Evolutionary conservation across 2,797 vertebrate species (phyloP), one percentile per base, ranked within the genome.

Genomic region (Atherinosoma microstoma): DNA sequence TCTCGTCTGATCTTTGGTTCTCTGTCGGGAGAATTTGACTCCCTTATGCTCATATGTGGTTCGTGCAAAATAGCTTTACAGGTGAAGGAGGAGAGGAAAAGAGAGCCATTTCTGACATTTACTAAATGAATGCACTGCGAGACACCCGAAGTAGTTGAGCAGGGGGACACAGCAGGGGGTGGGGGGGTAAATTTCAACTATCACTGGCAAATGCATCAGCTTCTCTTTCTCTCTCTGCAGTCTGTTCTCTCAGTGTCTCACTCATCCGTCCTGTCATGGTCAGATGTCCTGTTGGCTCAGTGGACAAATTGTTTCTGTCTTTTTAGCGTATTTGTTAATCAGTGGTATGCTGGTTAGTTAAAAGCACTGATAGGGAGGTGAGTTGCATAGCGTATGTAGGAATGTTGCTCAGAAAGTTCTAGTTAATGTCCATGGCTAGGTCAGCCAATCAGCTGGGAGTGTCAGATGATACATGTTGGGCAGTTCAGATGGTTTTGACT

Each of bases 101-200:
- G 69, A 71, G 78, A 81, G 58, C 56, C 53, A 36, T 61, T 71
- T 69, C 29, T 75, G 75, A 78, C 84, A 87, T 87, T 89, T 82
- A 77, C 78, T 70, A 84, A 78, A 87, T 89, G 87, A 85, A 81
- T 70, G 82, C 51, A 20, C 77, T 75, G 82, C 30, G 51, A 79
- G 78, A 88, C 73, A 73, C 5, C 18, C 84, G 59, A 56, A 78
- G 77, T 66, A 59, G 78, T 75, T 66, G 71, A 73, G 64, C 78
- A 79, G 76, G 64, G 71, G 58, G 53, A 64, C 82, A 77, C 79
- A 66, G 84, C 54, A 69, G n/a, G n/a, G n/a, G n/a, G n/a, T n/a
- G 86, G 84, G 79, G 85, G 75, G 73, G 87, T 85, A 78, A 84
- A 90, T 92, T 93, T 93, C 88, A 84, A 91, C 84, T 75, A 76